A percentile compares a stretch with the other conserved stretches of the same genome.
Evolutionary conservation across 2,113 vertebrate species (phyloP).

Genomic region (Capreolus pygargus): DNA sequence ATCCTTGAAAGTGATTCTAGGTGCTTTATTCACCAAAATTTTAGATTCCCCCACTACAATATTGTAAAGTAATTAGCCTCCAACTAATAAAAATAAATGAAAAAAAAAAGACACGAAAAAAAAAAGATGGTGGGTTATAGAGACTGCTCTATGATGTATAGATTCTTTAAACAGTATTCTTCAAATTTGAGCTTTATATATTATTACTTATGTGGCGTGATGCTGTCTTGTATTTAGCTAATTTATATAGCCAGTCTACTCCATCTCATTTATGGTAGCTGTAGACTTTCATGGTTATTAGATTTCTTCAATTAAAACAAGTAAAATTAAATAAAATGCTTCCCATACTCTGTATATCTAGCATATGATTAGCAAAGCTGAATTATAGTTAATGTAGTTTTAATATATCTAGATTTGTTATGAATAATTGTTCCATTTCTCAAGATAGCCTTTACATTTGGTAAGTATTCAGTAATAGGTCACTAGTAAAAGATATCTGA

Average conservation of each 20-base stretch:
- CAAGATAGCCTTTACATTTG: not conserved
- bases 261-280: not conserved
- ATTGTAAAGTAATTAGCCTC: too few relatives aligned
- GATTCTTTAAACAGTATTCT: not conserved
- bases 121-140: not conserved
- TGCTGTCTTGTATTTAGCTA: not conserved
- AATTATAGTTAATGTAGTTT: not conserved
- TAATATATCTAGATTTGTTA: not conserved
- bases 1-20: constrained; percentile 3
- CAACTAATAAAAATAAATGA: not conserved
- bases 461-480: not conserved
- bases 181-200: not conserved
- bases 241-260: not conserved
- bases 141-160: not conserved
- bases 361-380: not conserved
- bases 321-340: not conserved
- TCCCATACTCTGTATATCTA: not conserved
- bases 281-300: not conserved
- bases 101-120: too few relatives aligned
- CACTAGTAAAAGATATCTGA: not conserved
- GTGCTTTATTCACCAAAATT: not conserved
- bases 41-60: not conserved
- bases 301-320: not conserved
- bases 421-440: not conserved
- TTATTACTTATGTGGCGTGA: not conserved